Percentiles rank a stretch among this genome's conserved stretches.
These are phyloP conservation scores for Tipula vernalis DNA, from an alignment of 2,888 invertebrate genomes.

Conservation along the genomic window DNA sequence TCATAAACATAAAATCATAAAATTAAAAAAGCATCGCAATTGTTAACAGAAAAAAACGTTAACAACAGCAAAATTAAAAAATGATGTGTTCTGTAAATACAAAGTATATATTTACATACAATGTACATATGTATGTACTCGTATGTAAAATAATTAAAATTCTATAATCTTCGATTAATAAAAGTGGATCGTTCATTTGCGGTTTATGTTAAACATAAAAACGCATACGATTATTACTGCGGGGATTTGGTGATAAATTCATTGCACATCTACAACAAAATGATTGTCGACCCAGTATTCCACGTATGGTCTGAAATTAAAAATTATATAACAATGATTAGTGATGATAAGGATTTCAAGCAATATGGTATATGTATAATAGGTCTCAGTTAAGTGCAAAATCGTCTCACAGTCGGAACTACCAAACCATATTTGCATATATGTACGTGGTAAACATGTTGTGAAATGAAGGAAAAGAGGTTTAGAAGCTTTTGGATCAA, in stretches of 20 bases:
- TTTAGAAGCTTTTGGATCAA: too few species aligned
- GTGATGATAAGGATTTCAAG: background rate
- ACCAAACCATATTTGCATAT: too few species aligned
- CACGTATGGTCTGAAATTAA: background rate
- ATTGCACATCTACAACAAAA: background rate
- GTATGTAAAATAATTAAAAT: background rate
- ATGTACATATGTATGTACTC: background rate
- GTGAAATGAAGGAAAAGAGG: too few species aligned
- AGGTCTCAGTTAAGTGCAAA: too few species aligned
- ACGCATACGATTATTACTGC: background rate
- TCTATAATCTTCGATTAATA: background rate
- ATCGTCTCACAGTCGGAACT: too few species aligned
- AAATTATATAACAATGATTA: background rate
- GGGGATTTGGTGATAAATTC: background rate
- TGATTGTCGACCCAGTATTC: too few species aligned
- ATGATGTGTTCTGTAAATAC: background rate
- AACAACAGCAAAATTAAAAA: background rate
- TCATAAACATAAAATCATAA: background rate
- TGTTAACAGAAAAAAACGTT: background rate
- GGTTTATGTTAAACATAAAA: background rate
- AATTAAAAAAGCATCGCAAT: background rate
- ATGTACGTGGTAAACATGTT: too few species aligned
- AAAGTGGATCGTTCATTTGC: background rate
- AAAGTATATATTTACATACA: background rate
- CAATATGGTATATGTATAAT: too few species aligned